Evolutionary conservation across 2,888 invertebrate species (phyloP), one percentile per base, ranked within the genome.

Genomic region (Epicampocera succincta): DNA sequence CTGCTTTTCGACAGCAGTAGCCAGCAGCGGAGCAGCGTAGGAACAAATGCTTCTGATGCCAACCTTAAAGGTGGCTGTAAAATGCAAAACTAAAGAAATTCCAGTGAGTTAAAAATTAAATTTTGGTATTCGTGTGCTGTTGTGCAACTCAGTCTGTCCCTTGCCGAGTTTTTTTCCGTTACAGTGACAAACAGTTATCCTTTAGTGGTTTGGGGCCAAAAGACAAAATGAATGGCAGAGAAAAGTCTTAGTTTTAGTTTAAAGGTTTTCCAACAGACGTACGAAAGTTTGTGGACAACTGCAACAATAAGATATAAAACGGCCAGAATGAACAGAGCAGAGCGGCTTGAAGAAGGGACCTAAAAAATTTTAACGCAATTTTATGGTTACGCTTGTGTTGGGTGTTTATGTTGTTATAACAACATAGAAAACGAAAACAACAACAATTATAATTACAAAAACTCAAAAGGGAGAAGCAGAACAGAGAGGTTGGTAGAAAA

Each of bases 401-500:
- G 48, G 11, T 65, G 56, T 56, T 58, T 50, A 40, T 65, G 65
- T 74, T 69, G 73, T 68, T 76, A 80, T 80, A 76, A 80, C 65
- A 75, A 75, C 72, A 75, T 19, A 44, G 40, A 76, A 69, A 68
- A n/a, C 61, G 21, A 73, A 56, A 77, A 69, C 44, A 61, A 33
- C 42, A 72, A 17, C 29, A 50, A 21, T 25, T 60, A 56, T 29
- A 65, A 54, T 1, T 25, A 44, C 46, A 61, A 46, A 3, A 52
- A 6, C 15, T 38, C 9, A 11, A 48, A 11, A 15, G 6, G 12
- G 5, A 3, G 40, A 42, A 25, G 13, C 3, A 25, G 25, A 3
- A 25, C 5, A 25, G 8, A 33, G 8, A 33, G 9, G 6, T 33
- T n/a, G n/a, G n/a, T n/a, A n/a, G n/a, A n/a, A n/a, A n/a, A n/a